A percentile compares a stretch with the other conserved stretches of the same genome.
Evolutionary conservation across 2,113 vertebrate species (phyloP).

Genomic region (Urocynchramus pylzowi): DNA sequence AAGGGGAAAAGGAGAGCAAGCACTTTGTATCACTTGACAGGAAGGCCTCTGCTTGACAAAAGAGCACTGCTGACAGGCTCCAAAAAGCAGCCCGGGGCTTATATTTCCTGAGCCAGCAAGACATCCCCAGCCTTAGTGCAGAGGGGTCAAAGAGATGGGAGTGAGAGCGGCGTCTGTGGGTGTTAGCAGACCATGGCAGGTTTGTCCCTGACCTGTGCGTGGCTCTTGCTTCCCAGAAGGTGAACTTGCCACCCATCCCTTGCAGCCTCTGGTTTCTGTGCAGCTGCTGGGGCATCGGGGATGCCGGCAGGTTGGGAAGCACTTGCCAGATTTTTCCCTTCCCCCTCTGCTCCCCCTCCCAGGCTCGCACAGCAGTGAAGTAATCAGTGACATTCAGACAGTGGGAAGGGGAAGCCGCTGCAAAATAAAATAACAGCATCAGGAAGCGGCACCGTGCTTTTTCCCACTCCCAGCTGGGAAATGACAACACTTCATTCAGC

Average conservation of each 20-base stretch:
- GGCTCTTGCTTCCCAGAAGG: not conserved
- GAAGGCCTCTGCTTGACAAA: slow-evolving; percentile 55
- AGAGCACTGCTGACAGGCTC: slow-evolving; percentile 36
- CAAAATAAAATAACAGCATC: slow-evolving; percentile 60
- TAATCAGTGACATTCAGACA: slow-evolving; percentile 59
- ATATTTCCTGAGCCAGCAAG: not conserved
- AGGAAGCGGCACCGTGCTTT: slow-evolving; percentile 29
- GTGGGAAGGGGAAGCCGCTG: slow-evolving; percentile 57
- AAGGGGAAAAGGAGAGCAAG: slow-evolving; percentile 16
- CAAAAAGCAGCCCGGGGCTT: slow-evolving; percentile 22
- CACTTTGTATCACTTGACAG: slow-evolving; percentile 60
- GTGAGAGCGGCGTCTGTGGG: not conserved
- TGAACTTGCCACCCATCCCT: not conserved
- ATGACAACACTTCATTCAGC: slow-evolving; percentile 49
- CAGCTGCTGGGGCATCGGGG: not conserved
- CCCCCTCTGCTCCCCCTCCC: not conserved
- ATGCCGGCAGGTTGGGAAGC: not conserved
- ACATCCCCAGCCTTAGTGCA: not conserved
- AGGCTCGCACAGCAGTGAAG: slow-evolving; percentile 8
- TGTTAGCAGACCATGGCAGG: not conserved
- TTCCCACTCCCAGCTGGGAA: slow-evolving; percentile 52
- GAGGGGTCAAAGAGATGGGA: not conserved
- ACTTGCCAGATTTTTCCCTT: not conserved
- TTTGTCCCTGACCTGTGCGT: not conserved
- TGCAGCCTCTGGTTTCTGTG: not conserved